These are phyloP conservation scores for Antitype chi DNA, from an alignment of 2,888 invertebrate species.

Conservation along the genomic window DNA sequence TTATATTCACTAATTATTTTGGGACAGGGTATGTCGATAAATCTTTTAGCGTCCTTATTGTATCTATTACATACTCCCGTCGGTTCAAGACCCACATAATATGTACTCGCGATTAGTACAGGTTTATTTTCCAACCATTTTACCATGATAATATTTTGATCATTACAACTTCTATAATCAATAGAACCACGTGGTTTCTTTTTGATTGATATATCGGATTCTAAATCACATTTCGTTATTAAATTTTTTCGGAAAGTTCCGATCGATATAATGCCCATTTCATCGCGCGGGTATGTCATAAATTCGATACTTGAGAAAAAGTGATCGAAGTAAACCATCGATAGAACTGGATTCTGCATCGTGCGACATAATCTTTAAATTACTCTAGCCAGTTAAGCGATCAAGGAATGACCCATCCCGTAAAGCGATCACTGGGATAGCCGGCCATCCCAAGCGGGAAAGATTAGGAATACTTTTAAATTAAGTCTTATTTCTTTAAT, in stretches of 20 bases:
- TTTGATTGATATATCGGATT: constrained; percentile 21
- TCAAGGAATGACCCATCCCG: no score
- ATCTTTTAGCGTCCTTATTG: not conserved
- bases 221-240: constrained; percentile 18
- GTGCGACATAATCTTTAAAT: constrained; percentile 19
- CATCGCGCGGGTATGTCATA: constrained; percentile 22
- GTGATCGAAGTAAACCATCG: constrained; percentile 16
- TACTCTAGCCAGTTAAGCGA: no score
- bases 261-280: constrained; percentile 18
- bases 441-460: no score
- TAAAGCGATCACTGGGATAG: no score
- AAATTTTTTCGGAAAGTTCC: constrained; percentile 16
- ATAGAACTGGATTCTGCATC: constrained; percentile 20
- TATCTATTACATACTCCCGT: not conserved
- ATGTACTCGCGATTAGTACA: constrained; percentile 6
- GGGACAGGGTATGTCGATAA: not conserved
- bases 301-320: constrained; percentile 20
- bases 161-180: constrained; percentile 19
- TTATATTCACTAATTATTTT: not conserved
- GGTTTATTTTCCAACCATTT: constrained; percentile 18
- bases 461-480: no score
- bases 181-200: constrained; percentile 13
- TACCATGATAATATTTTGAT: constrained; percentile 19
- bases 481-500: no score
- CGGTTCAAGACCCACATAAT: constrained; percentile 1